Evolutionary conservation across 2,113 vertebrate genomes (phyloP).

Genomic region (Leuciscus idus): DNA sequence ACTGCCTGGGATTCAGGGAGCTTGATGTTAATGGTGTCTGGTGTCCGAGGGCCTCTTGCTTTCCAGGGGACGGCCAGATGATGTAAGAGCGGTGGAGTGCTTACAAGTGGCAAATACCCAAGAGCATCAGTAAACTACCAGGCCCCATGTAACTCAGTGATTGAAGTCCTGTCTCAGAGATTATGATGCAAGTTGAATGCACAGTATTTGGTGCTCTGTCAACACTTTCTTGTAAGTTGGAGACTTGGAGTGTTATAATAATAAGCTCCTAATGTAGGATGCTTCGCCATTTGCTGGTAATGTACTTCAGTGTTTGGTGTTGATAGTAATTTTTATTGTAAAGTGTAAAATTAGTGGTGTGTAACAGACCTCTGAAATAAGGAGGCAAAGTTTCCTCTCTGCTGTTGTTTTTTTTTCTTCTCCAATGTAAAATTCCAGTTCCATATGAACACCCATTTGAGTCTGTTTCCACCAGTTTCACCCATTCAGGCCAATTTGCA

Average conservation of each 20-base stretch:
- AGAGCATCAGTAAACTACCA: conserved; percentile 18
- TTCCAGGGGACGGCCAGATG: conserved; percentile 18
- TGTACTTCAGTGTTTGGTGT: too few relatives aligned
- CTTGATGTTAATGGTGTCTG: conserved; percentile 30
- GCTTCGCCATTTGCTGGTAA: not conserved
- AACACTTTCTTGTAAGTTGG: not conserved
- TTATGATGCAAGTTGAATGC: not conserved
- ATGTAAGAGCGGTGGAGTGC: not conserved
- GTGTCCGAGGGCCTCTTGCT: not conserved
- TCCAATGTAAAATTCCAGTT: not conserved
- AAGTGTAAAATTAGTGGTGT: not conserved
- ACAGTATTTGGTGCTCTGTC: not conserved
- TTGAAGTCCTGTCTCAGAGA: not conserved
- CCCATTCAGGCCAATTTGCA: not conserved
- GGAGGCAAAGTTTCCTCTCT: not conserved
- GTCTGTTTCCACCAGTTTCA: not conserved
- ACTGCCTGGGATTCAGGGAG: conserved; percentile 36
- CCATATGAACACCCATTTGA: not conserved
- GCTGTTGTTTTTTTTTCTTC: not conserved
- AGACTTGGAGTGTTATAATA: not conserved
- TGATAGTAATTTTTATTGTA: not conserved
- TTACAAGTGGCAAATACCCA: conserved; percentile 27
- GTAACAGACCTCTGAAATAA: not conserved
- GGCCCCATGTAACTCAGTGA: not conserved
- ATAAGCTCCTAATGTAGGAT: not conserved